phyloP scores from a whole-genome alignment of 2,797 vertebrate genomes.

The Labeo calbasu region DNA sequence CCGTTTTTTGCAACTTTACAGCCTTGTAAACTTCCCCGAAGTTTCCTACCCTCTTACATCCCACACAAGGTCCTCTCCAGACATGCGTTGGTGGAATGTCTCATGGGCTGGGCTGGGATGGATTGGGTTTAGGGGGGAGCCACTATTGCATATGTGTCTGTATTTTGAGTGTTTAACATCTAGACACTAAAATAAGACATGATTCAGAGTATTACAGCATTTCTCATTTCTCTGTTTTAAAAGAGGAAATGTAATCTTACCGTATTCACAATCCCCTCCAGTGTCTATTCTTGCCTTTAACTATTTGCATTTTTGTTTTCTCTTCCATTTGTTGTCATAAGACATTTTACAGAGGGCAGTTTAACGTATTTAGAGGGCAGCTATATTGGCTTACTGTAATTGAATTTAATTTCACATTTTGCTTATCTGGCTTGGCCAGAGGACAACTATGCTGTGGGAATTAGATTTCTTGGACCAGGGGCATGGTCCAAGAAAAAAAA shows the following conservation, averaged over 20 bases:
- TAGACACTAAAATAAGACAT: constrained; percentile 31
- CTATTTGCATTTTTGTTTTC: constrained; percentile 57
- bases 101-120: constrained; percentile 40
- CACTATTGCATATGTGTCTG: constrained; percentile 51
- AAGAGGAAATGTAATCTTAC: constrained; percentile 55
- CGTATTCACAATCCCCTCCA: constrained; percentile 57
- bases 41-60: constrained; percentile 39
- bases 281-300: not conserved
- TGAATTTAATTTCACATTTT: constrained; percentile 44
- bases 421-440: constrained; percentile 30
- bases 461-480: constrained; percentile 4
- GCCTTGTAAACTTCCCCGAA: constrained; percentile 39
- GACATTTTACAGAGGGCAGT: constrained; percentile 13
- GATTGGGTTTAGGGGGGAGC: not conserved
- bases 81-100: constrained; percentile 47
- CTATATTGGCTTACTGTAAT: constrained; percentile 50
- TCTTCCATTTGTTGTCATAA: constrained; percentile 18
- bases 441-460: constrained; percentile 26
- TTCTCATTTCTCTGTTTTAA: constrained; percentile 56
- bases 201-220: constrained; percentile 33
- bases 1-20: constrained; percentile 29
- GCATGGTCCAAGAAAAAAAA: not conserved
- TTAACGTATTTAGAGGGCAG: not conserved
- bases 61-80: constrained; percentile 50
- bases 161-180: constrained; percentile 18